Conservation (phyloP, 2,888 invertebrate species). For the Callyntrura sp. region DNA sequence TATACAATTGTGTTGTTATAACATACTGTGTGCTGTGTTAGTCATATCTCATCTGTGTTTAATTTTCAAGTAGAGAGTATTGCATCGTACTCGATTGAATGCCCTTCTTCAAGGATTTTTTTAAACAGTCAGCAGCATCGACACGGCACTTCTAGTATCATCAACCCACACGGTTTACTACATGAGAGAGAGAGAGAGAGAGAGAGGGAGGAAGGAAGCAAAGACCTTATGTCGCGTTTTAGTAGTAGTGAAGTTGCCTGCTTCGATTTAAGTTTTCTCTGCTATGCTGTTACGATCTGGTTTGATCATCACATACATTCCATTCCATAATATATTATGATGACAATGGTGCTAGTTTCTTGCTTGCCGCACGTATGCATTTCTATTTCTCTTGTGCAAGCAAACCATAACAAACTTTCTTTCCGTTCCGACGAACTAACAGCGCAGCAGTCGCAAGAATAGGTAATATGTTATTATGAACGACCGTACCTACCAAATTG, state of each 20-base stretch:
- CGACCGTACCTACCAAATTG: conserved; percentile 57
- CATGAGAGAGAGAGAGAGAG: too few relatives aligned
- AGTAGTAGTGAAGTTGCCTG: neutral
- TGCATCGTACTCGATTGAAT: conserved; percentile 46
- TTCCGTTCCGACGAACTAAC: conserved; percentile 17
- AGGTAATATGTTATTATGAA: conserved; percentile 55
- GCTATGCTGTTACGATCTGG: conserved; percentile 5
- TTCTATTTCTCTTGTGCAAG: conserved; percentile 1
- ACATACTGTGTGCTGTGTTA: neutral
- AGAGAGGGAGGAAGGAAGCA: too few relatives aligned
- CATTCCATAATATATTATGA: conserved; percentile 41
- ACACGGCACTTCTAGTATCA: neutral
- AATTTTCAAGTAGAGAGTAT: neutral
- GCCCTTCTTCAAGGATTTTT: conserved; percentile 76
- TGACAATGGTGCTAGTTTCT: neutral
- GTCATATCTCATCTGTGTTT: neutral
- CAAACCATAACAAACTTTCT: conserved; percentile 52
- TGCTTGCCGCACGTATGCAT: conserved; percentile 33
- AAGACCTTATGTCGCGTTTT: conserved; percentile 63
- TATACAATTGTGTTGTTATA: conserved; percentile 4
- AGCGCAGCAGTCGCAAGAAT: neutral
- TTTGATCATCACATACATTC: conserved; percentile 32
- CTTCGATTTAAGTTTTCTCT: conserved; percentile 18
- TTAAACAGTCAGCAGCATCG: neutral
- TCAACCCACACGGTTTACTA: neutral